Conservation (phyloP, 1,140 invertebrate genomes). For the Asbolus verrucosus region DNA sequence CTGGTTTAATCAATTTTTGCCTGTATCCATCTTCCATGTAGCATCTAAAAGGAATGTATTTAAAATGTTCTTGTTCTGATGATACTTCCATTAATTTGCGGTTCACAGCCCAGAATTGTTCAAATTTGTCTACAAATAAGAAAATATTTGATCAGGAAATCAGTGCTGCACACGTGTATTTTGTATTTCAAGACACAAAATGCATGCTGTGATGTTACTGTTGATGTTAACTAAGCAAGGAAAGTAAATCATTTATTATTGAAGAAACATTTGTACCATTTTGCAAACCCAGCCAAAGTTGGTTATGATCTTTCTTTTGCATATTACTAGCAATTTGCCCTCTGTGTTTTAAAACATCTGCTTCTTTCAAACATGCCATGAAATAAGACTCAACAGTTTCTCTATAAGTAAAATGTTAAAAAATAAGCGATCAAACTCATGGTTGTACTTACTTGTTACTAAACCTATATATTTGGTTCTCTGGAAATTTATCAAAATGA, state of each 20-base stretch:
- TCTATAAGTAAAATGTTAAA: slow-evolving; percentile 67
- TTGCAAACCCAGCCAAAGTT: slow-evolving; percentile 93
- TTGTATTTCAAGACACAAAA: no score
- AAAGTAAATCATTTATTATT: neutral
- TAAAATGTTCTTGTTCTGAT: slow-evolving; percentile 83
- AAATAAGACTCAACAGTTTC: slow-evolving; percentile 94
- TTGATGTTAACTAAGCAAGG: neutral
- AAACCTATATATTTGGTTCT: slow-evolving; percentile 81
- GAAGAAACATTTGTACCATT: slow-evolving; percentile 77
- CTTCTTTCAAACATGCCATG: slow-evolving; percentile 96
- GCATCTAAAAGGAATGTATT: slow-evolving; percentile 92
- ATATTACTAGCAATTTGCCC: slow-evolving; percentile 92
- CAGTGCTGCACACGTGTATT: no score
- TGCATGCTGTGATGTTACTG: no score
- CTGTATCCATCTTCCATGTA: slow-evolving; percentile 84
- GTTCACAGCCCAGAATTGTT: slow-evolving; percentile 99
- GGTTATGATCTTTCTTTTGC: slow-evolving; percentile 98
- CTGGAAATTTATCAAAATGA: slow-evolving; percentile 94
- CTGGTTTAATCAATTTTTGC: slow-evolving; percentile 83
- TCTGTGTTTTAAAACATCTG: slow-evolving; percentile 95
- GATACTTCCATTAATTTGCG: slow-evolving; percentile 91
- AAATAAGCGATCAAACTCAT: slow-evolving; percentile 30
- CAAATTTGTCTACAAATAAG: slow-evolving; percentile 96
- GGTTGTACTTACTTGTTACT: slow-evolving; percentile 76
- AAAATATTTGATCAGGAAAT: no score